A percentile compares a stretch with the other conserved stretches of the same genome.
These are phyloP conservation scores for Sminthopsis crassicaudata DNA, from an alignment of 2,113 vertebrate species.

Conservation along the genomic window DNA sequence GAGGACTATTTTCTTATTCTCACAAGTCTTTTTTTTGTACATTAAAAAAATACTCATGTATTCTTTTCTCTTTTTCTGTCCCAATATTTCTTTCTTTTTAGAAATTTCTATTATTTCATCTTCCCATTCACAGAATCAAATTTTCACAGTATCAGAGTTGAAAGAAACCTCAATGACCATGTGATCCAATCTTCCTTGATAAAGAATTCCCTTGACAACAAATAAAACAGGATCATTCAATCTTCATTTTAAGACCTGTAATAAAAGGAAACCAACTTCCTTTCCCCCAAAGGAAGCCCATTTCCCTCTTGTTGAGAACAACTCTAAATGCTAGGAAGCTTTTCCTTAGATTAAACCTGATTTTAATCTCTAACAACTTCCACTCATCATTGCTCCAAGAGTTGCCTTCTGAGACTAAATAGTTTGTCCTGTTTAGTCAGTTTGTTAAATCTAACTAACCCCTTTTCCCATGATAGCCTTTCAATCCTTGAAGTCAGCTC, in stretches of 20 bases:
- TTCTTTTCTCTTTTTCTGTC: not conserved
- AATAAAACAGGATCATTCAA: not conserved
- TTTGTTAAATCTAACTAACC: not conserved
- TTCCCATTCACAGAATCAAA: not conserved
- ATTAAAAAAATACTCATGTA: not conserved
- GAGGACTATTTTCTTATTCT: not conserved
- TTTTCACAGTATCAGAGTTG: not conserved
- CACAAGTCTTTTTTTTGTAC: not conserved
- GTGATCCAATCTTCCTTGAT: not conserved
- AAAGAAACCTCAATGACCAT: not conserved
- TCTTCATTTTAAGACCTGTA: not conserved
- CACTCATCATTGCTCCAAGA: not conserved
- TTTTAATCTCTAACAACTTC: not conserved
- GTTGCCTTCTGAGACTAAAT: not conserved
- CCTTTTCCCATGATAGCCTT: not conserved
- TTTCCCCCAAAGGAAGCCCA: not conserved
- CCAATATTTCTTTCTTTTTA: not conserved
- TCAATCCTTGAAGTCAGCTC: not conserved
- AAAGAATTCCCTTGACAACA: not conserved
- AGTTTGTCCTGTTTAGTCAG: not conserved
- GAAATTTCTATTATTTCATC: not conserved
- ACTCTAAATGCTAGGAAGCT: not conserved
- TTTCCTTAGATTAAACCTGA: not conserved
- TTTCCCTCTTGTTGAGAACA: not conserved
- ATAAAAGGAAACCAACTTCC: not conserved